Base-by-base conservation (phyloP, 2,113 vertebrate genomes). In the Poeciliopsis prolifica region DNA sequence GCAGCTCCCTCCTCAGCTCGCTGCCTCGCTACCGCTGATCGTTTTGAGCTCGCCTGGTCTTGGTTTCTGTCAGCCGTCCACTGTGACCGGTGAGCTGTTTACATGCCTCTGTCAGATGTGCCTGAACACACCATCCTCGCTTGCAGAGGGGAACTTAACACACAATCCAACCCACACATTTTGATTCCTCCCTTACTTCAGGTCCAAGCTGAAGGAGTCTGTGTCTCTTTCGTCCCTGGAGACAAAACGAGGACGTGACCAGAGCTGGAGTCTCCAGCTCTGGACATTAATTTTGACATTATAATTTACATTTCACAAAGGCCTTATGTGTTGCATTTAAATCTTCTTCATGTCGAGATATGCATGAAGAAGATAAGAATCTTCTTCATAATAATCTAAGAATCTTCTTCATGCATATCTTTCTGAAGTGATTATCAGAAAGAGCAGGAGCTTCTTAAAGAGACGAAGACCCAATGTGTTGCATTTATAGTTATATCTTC, bases 41-140 rank as follows among this genome's bases (percentile, higher is more conserved):
- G 22, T n/a, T 58, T 58, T 58, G 51, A 58, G 22, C 24, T 58
- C 3, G 2, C 24, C 51, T 58, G 51, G 51, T 58, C 51, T 58
- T 58, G 51, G 51, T 31, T 54, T 67, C 60, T 60, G 10, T 19
- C 35, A 63, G 54, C 6, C 1, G 58, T 31, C 26, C 33, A 26
- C 4, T 9, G 54, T 54, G 42, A 68, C 63, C 40, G 58, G 58
- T 0, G 3, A 65, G 54, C 35, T 17, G 40, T 83, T 79, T 74
- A 68, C 72, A 80, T 65, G 40, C 33, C 65, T 65, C 30, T 35
- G 14, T 84, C 31, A 79, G 61, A 70, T 71, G 31, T 24, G 35
- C 68, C 60, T 73, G 17, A 72, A 54, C 77, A 61, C 60, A 61
- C 60, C 35, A 48, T 29, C 35, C 62, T 44, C 63, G 4, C 44